These are phyloP conservation scores for Muraenolepis orangiensis DNA, from an alignment of 2,797 vertebrate species.

Conservation along the genomic window DNA sequence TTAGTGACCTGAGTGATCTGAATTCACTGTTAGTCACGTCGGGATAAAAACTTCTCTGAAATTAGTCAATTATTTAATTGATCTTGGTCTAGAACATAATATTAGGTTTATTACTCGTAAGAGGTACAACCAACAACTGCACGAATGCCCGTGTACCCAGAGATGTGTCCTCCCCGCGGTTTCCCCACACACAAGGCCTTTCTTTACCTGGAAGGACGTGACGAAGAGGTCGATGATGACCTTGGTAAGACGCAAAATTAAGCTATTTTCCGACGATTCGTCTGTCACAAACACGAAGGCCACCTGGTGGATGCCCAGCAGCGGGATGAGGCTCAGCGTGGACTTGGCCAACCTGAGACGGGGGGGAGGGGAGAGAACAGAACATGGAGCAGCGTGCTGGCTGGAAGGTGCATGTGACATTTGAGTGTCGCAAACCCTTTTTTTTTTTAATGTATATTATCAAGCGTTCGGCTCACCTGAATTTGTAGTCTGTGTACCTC, in stretches of 20 bases:
- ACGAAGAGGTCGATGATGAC: conserved; percentile 93
- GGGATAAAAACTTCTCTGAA: neutral
- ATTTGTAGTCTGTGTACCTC: conserved; percentile 93
- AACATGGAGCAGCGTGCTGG: conserved; percentile 5
- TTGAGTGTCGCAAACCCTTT: neutral
- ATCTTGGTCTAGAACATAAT: too few relatives aligned
- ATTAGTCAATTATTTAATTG: too few relatives aligned
- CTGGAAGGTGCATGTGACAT: neutral
- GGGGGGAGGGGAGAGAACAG: conserved; percentile 1
- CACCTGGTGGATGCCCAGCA: conserved; percentile 92
- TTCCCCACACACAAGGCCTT: neutral
- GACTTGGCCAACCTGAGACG: conserved; percentile 87
- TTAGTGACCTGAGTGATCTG: too few relatives aligned
- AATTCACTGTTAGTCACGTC: too few relatives aligned
- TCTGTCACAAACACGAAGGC: conserved; percentile 88
- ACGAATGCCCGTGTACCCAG: neutral
- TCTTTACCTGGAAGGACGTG: conserved; percentile 96
- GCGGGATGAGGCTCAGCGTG: conserved; percentile 90
- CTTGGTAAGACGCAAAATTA: conserved; percentile 84
- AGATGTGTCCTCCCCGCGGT: too few relatives aligned
- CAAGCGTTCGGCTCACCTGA: conserved; percentile 84
- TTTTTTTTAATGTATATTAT: neutral
- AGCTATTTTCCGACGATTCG: conserved; percentile 78
- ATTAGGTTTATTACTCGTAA: neutral
- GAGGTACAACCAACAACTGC: neutral